These are phyloP conservation scores for Torymus aiolomorphi DNA, from an alignment of 2,888 invertebrate species.

Conservation along the genomic window DNA sequence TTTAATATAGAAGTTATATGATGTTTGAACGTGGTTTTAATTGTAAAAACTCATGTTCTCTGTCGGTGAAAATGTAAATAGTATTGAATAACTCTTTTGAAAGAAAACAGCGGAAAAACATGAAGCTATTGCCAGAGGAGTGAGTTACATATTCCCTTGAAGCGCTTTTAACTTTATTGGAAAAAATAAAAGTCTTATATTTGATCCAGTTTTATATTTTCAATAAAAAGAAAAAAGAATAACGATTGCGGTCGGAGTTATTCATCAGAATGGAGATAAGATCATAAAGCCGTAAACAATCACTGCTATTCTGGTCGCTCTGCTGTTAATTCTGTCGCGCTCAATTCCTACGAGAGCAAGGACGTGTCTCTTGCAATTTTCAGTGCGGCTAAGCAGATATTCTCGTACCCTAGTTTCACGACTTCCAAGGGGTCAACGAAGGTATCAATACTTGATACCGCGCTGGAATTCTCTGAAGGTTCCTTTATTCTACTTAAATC, in stretches of 20 bases:
- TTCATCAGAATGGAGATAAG: slow-evolving; percentile 14
- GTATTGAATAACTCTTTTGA: too few species aligned
- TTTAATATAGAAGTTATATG: too few species aligned
- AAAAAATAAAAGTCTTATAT: too few species aligned
- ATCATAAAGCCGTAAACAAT: slow-evolving; percentile 36
- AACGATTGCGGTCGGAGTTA: neutral
- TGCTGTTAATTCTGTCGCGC: slow-evolving; percentile 28
- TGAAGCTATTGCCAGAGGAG: too few species aligned
- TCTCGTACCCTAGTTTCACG: slow-evolving; percentile 9
- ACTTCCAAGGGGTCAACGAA: slow-evolving; percentile 20
- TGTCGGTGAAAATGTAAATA: too few species aligned
- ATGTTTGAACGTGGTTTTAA: too few species aligned
- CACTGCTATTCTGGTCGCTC: neutral
- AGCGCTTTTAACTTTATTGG: too few species aligned
- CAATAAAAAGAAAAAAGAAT: neutral
- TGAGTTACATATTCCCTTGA: too few species aligned
- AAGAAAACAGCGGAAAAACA: too few species aligned
- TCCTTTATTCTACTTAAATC: slow-evolving; percentile 8
- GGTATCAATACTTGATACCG: slow-evolving; percentile 32
- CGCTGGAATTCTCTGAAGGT: slow-evolving; percentile 4
- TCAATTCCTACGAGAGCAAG: slow-evolving; percentile 10
- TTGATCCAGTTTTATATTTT: too few species aligned
- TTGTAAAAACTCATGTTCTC: too few species aligned
- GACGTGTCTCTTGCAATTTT: slow-evolving; percentile 34
- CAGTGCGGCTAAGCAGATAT: slow-evolving; percentile 12